Evolutionary conservation across 1,140 invertebrate genomes (phyloP).

Genomic region (Idris sp.): DNA sequence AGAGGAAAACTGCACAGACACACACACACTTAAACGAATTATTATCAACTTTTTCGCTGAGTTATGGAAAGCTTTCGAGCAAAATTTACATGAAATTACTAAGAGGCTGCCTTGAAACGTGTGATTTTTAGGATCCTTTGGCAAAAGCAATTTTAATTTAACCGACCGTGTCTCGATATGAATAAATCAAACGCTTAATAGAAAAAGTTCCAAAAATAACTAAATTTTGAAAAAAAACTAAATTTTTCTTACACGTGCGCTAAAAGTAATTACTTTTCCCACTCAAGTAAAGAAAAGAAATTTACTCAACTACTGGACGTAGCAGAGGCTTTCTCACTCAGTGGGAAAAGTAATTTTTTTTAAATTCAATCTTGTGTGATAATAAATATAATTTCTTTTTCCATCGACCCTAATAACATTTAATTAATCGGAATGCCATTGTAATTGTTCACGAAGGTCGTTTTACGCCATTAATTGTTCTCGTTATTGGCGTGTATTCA

Average conservation of each 20-base stretch:
- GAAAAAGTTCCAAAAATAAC: constrained; percentile 21
- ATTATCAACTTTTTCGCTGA: constrained; percentile 45
- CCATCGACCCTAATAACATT: constrained; percentile 14
- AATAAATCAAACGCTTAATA: constrained; percentile 49
- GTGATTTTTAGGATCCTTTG: constrained; percentile 52
- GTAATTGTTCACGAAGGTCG: constrained; percentile 35
- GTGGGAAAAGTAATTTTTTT: constrained; percentile 24
- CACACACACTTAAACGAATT: constrained; percentile 48
- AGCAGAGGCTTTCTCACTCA: no score
- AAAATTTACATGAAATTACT: constrained; percentile 60
- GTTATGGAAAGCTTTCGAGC: constrained; percentile 41
- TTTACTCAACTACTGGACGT: no score
- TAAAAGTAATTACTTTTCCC: not conserved
- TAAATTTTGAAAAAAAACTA: not conserved
- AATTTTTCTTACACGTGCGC: not conserved
- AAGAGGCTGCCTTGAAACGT: constrained; percentile 47
- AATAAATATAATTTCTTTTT: constrained; percentile 33
- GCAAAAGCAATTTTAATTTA: constrained; percentile 53
- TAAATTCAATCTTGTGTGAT: no score
- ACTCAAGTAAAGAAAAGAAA: no score
- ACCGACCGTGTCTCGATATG: constrained; percentile 35
- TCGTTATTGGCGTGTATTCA: constrained; percentile 18
- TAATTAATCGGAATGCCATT: constrained; percentile 38
- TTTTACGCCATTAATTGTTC: constrained; percentile 35
- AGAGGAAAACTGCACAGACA: constrained; percentile 19